Evolutionary conservation across 2,888 invertebrate genomes (phyloP).

Genomic region (Ariolimax columbianus): DNA sequence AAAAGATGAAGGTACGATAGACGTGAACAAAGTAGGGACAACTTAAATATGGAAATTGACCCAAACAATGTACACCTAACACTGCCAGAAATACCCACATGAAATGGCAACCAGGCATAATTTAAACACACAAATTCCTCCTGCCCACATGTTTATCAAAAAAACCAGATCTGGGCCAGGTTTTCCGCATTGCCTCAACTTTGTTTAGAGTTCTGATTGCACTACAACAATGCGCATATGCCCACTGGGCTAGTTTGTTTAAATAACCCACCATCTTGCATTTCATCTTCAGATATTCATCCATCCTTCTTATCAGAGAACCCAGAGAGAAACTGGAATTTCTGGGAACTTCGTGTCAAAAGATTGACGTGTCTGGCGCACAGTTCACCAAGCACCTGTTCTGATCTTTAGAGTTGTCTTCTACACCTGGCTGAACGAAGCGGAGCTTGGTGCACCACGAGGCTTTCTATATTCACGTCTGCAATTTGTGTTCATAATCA

Average conservation of each 20-base stretch:
- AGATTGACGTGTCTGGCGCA: background rate
- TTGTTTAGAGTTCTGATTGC: constrained; percentile 13
- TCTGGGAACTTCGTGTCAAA: background rate
- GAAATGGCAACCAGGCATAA: background rate
- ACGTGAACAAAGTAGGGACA: too few relatives aligned
- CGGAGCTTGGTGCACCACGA: too few relatives aligned
- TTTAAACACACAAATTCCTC: background rate
- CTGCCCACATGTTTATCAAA: background rate
- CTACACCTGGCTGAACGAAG: background rate
- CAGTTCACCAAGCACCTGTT: background rate
- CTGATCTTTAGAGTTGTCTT: background rate
- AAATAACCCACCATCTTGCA: constrained; percentile 15
- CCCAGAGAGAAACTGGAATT: background rate
- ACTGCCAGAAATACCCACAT: background rate
- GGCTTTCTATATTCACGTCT: too few relatives aligned
- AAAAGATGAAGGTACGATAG: too few relatives aligned
- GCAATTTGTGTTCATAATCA: too few relatives aligned
- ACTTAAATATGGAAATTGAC: too few relatives aligned
- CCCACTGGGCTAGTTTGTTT: constrained; percentile 2
- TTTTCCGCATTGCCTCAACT: background rate
- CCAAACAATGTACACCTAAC: too few relatives aligned
- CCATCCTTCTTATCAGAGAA: background rate
- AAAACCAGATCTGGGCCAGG: background rate
- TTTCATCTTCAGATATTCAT: constrained; percentile 2
- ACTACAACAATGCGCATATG: constrained; percentile 16